Conservation (phyloP, 2,888 invertebrate species). For the Phymatocera aterrima region DNA sequence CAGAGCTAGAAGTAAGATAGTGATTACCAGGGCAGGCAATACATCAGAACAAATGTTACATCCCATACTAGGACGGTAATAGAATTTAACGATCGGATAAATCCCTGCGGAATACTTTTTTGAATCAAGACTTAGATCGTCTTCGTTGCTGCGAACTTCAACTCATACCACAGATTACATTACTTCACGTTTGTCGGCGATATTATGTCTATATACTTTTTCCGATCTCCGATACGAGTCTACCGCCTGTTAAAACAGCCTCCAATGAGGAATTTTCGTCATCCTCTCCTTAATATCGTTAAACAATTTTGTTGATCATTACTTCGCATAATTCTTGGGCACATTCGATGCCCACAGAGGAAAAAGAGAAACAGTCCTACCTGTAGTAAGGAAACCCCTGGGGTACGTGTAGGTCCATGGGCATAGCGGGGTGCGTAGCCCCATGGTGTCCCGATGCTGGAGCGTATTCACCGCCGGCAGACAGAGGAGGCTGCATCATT, state of each 20-base stretch:
- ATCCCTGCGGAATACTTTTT: constrained; percentile 10
- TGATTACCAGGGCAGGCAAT: constrained; percentile 2
- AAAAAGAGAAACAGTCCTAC: constrained; percentile 75
- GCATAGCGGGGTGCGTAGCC: constrained; percentile 79
- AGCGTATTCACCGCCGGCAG: constrained; percentile 65
- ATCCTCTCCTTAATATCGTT: not conserved
- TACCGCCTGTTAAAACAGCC: not conserved
- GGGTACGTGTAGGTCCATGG: constrained; percentile 94
- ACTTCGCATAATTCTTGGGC: not conserved
- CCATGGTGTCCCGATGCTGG: constrained; percentile 77
- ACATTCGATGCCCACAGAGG: not conserved
- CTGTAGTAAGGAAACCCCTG: constrained; percentile 95
- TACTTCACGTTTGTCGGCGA: constrained; percentile 16
- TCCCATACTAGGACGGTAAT: constrained; percentile 38
- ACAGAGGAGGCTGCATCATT: constrained; percentile 79
- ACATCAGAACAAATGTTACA: constrained; percentile 35
- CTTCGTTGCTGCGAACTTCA: constrained; percentile 27
- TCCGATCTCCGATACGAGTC: not conserved
- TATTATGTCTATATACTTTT: not conserved
- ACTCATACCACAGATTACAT: no score
- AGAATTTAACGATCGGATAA: constrained; percentile 34
- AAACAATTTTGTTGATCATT: not conserved
- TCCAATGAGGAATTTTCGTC: not conserved
- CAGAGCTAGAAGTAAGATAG: not conserved
- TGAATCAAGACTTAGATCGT: constrained; percentile 5